Evolutionary conservation across 2,888 invertebrate species (phyloP), one percentile per base, ranked within the genome.

Genomic region (Hirudinaria manillensis): DNA sequence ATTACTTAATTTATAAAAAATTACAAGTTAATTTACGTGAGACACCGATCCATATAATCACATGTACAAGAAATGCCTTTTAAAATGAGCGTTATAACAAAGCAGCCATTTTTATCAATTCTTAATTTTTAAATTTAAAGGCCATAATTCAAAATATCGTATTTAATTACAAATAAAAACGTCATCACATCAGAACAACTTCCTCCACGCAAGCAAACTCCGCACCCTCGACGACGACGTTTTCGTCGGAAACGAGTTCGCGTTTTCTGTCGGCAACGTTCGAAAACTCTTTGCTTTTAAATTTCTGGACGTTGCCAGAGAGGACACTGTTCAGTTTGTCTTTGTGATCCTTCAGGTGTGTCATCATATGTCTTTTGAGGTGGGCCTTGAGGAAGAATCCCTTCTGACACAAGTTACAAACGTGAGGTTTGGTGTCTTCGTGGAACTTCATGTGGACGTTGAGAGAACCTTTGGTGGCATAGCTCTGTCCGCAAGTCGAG

Each of bases 371-470:
- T 29, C 72, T 38, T 21, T 75, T 75, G 32, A 75, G 75, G 66
- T 75, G 71, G 32, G 71, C 53, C 34, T 71, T 75, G 13, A 72
- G 36, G 29, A 66, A 75, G 53, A 75, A 75, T 24, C 72, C 75
- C 29, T 75, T 75, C 27, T 45, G 66, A 36, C 75, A 75, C 65
- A 61, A 38, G 27, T 29, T 51, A 38, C 75, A 75, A 29, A 72
- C 65, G 29, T 72, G 72, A 45, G 71, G 75, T 61, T 75, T 75
- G 16, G 45, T 29, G 56, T 75, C 72, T 19, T 71, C 75, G 34
- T 75, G 75, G 21, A 71, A 56, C 53, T 75, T 75, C 72, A 71
- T 70, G 72, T 75, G 75, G 10, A 72, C 72, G 29, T 71, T 75
- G 27, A 75, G 75, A 45, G 71, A 71, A 0, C 75, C 75, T 13